These are phyloP conservation scores for Charadrius vociferus DNA, from an alignment of 2,113 vertebrate species.

Conservation along the genomic window DNA sequence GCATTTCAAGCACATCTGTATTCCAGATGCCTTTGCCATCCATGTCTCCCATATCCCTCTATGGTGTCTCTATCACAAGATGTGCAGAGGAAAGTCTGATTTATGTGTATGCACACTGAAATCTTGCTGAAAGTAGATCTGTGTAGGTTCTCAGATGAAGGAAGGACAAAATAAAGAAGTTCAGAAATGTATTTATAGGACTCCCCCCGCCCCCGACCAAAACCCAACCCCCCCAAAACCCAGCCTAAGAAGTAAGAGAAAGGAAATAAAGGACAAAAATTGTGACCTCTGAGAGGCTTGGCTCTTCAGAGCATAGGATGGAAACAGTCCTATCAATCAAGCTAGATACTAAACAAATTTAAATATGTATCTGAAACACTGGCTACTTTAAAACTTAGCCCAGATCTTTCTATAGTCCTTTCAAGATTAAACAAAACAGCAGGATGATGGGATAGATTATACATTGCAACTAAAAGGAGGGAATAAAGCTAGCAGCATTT, in stretches of 20 bases:
- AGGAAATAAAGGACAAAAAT: background rate
- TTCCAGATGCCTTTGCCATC: background rate
- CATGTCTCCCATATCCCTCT: background rate
- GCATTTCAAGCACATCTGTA: background rate
- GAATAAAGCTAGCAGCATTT: background rate
- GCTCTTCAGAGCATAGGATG: background rate
- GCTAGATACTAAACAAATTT: slow-evolving; percentile 26
- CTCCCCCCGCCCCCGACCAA: background rate
- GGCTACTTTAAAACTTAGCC: slow-evolving; percentile 34
- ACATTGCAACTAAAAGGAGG: slow-evolving; percentile 34
- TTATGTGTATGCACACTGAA: background rate
- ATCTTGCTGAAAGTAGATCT: background rate
- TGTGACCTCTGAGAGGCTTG: background rate
- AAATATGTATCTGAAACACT: slow-evolving; percentile 13
- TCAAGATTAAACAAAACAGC: slow-evolving; percentile 9
- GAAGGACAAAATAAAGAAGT: background rate
- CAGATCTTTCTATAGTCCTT: slow-evolving; percentile 3
- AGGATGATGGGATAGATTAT: slow-evolving; percentile 26
- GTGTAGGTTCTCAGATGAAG: background rate
- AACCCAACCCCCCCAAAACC: background rate
- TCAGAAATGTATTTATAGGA: background rate
- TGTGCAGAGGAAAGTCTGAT: background rate
- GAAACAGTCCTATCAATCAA: background rate
- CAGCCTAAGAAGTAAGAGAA: background rate
- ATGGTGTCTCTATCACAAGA: background rate